Evolutionary conservation across 30 jellyfish, hydroid and myxozoan species (phyloP), one percentile per base, ranked within the genome.

Genomic region (Sanderia malayensis): DNA sequence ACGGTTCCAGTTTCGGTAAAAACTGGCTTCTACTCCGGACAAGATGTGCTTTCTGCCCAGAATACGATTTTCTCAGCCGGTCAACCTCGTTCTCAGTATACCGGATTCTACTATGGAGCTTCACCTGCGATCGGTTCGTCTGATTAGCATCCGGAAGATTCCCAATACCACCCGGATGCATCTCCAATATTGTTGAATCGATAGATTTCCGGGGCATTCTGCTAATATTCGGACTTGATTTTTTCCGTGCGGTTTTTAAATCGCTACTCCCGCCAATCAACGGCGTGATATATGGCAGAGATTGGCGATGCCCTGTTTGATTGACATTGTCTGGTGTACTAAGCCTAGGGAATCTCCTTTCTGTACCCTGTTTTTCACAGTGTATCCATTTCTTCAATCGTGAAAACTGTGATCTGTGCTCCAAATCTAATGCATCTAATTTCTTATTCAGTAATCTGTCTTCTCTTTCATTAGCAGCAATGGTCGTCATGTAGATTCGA

Each of bases 381-480:
- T 44, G 47, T 18, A 74, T 74, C 77, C 46, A 44, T 19, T 67
- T 74, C 31, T 74, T 67, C 86, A 74, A 58, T 27, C 18, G 25
- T 26, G 29, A 24, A 18, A 30, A 74, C 19, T 74, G 86, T 27
- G 72, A 20, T 13, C 77, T 47, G 49, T 74, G 86, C 78, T 74
- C 69, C 59, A 67, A 30, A 27, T 60, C 72, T 8, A 74, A 23
- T 3, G 63, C 78, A 22, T 61, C 86, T 34, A 61, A 30, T 18
- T 74, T 37, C 28, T 63, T 37, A 28, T 24, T 45, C 61, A 74
- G 45, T 0, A 31, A 15, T 19, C 86, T 44, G 33, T 74, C 86
- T 37, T 74, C 86, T 19, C 86, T 61, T 29, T 74, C 86, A 34
- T 74, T 74, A n/a, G 86, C 86, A 0, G 86, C 86, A 4, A 74